A percentile compares a stretch with the other conserved stretches of the same genome.
phyloP scores from a whole-genome alignment of 2,888 invertebrate species.

The Ophonus ardosiacus region DNA sequence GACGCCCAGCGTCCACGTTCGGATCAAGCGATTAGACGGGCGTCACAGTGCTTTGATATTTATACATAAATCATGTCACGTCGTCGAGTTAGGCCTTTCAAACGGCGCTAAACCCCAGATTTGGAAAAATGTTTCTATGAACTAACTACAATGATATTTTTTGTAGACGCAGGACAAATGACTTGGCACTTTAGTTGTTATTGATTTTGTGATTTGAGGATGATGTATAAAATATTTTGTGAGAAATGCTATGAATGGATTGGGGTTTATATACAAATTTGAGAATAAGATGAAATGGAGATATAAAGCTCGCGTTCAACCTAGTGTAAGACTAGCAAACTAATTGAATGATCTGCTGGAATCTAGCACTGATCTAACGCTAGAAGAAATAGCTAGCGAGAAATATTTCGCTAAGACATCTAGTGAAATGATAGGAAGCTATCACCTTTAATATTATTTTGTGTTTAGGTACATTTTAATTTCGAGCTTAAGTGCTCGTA shows the following conservation, averaged over 20 bases:
- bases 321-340: too few species aligned
- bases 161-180: conserved; percentile 7
- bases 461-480: too few species aligned
- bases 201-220: conserved; percentile 34
- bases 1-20: not conserved
- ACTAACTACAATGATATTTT: conserved; percentile 19
- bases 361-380: too few species aligned
- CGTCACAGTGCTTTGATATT: conserved; percentile 17
- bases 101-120: not conserved
- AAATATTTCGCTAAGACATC: too few species aligned
- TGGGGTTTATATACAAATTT: not conserved
- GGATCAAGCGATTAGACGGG: not conserved
- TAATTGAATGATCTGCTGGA: too few species aligned
- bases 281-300: too few species aligned
- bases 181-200: conserved; percentile 13
- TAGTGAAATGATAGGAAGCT: too few species aligned
- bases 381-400: too few species aligned
- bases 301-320: too few species aligned
- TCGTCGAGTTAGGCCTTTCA: not conserved
- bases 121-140: conserved; percentile 1
- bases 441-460: too few species aligned
- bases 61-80: conserved; percentile 54
- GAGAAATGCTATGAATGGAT: not conserved
- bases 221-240: not conserved
- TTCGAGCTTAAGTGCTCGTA: too few species aligned